phyloP scores from a whole-genome alignment of 2,888 invertebrate genomes.

The Sericinus montela region DNA sequence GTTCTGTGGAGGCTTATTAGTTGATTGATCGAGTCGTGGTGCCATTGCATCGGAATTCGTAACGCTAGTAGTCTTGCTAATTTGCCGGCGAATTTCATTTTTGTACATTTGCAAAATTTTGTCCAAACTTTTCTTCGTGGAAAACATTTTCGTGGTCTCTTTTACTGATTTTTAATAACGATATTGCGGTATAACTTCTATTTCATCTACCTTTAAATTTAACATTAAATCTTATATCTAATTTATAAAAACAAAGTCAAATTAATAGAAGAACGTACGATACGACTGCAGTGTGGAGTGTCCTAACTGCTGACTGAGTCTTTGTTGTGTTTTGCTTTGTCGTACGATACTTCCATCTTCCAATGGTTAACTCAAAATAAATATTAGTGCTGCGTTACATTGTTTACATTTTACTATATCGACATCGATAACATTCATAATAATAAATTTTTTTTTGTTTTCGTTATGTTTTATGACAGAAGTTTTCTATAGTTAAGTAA shows the following conservation, averaged over 20 bases:
- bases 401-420: constrained; percentile 57
- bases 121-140: constrained; percentile 61
- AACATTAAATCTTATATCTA: background rate
- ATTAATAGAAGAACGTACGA: constrained; percentile 46
- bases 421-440: constrained; percentile 35
- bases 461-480: too few relatives aligned
- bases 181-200: too few relatives aligned
- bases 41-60: constrained; percentile 81
- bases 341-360: constrained; percentile 51
- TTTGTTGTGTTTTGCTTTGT: constrained; percentile 70
- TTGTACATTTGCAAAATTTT: constrained; percentile 60
- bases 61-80: constrained; percentile 80
- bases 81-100: constrained; percentile 70
- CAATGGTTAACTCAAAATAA: constrained; percentile 50
- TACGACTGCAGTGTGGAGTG: constrained; percentile 43
- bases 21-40: constrained; percentile 64
- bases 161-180: too few relatives aligned
- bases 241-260: constrained; percentile 35
- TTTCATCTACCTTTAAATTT: too few relatives aligned
- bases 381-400: constrained; percentile 42
- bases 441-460: too few relatives aligned
- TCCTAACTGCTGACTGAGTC: constrained; percentile 39
- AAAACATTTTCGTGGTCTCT: constrained; percentile 55
- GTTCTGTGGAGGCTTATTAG: constrained; percentile 43
- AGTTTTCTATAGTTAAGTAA: too few relatives aligned